phyloP scores from a whole-genome alignment of 2,113 vertebrate species.

The Lonchura striata region DNA sequence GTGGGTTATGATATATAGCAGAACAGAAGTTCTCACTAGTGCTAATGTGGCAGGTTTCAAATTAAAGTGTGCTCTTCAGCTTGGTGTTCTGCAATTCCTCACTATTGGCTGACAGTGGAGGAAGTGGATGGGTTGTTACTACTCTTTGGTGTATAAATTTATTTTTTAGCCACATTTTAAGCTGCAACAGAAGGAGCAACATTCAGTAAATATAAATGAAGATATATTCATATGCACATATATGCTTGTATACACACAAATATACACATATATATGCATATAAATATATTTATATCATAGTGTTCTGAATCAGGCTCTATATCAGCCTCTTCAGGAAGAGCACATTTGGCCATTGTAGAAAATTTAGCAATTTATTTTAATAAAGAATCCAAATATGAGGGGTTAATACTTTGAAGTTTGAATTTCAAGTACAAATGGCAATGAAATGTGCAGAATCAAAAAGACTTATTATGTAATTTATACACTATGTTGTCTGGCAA shows the following conservation, averaged over 20 bases:
- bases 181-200: background rate
- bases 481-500: rapidly evolving
- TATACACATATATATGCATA: background rate
- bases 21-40: background rate
- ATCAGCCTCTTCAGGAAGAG: background rate
- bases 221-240: background rate
- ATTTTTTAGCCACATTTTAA: background rate
- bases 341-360: background rate
- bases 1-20: background rate
- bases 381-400: background rate
- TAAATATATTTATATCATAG: background rate
- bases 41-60: background rate
- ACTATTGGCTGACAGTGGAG: background rate
- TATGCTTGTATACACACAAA: background rate
- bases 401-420: background rate
- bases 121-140: background rate
- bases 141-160: background rate
- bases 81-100: background rate
- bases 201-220: background rate
- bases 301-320: background rate
- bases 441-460: background rate
- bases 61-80: background rate
- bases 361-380: background rate
- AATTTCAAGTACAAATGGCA: background rate
- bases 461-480: background rate